These are phyloP conservation scores for Limnodromus scolopaceus DNA, from an alignment of 2,797 vertebrate species.

Conservation along the genomic window DNA sequence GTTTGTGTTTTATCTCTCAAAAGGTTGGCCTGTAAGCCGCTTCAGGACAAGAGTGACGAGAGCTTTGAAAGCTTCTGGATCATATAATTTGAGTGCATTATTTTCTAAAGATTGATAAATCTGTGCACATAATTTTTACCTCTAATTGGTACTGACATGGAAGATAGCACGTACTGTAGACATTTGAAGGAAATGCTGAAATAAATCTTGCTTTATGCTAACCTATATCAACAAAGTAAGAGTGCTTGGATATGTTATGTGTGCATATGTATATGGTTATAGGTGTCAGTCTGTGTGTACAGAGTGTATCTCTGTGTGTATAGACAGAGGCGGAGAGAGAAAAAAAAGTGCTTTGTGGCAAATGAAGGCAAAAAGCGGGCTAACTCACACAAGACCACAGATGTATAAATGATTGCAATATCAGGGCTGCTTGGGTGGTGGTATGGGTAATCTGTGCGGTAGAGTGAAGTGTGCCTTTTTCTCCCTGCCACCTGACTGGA, in stretches of 20 bases:
- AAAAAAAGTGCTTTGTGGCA: not conserved
- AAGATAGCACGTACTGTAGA: not conserved
- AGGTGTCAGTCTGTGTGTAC: not conserved
- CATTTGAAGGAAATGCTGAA: not conserved
- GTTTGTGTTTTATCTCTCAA: not conserved
- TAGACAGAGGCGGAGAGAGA: too few species aligned
- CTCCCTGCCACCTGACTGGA: not conserved
- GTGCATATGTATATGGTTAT: accelerated
- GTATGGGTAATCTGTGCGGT: not conserved
- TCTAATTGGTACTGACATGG: not conserved
- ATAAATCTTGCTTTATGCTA: not conserved
- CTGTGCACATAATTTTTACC: not conserved
- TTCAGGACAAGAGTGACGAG: not conserved
- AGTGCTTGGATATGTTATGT: not conserved
- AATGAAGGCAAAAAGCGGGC: not conserved
- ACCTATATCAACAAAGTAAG: not conserved
- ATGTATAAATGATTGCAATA: not conserved
- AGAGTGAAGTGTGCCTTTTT: not conserved
- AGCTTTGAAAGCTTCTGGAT: not conserved
- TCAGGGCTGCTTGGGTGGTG: not conserved
- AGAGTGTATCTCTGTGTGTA: not conserved
- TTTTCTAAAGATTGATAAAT: not conserved
- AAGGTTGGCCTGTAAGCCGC: not conserved
- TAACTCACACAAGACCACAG: not conserved
- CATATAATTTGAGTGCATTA: not conserved